phyloP scores from a whole-genome alignment of 2,113 vertebrate genomes.

The Terrapene triunguis region DNA sequence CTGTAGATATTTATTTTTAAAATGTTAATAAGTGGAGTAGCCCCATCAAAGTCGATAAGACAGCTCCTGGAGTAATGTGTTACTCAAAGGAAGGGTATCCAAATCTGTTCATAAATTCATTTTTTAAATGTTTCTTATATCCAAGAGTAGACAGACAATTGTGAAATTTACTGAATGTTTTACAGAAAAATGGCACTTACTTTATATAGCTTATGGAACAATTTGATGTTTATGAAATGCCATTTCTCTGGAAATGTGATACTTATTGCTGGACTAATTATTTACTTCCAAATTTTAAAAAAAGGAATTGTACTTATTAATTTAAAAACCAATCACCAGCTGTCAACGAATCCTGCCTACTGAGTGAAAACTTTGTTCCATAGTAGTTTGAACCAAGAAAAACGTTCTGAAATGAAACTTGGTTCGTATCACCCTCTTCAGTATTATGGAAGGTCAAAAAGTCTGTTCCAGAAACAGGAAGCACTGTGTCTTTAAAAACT shows the following conservation, averaged over 20 bases:
- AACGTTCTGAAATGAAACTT: constrained; percentile 15
- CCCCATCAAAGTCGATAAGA: neutral
- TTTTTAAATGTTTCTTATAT: constrained; percentile 1
- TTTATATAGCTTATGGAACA: neutral
- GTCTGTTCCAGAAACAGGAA: neutral
- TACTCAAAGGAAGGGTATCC: neutral
- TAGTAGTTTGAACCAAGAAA: constrained; percentile 32
- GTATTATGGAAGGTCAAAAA: constrained; percentile 45
- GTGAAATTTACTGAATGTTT: neutral
- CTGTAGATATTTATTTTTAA: constrained; percentile 26
- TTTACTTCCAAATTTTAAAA: constrained; percentile 31
- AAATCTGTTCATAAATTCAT: neutral
- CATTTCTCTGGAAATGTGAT: neutral
- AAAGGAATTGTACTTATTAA: constrained; percentile 12
- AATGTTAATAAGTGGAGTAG: neutral
- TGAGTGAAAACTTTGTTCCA: constrained; percentile 19
- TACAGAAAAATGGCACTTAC: neutral
- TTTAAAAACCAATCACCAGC: constrained; percentile 52
- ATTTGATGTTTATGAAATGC: neutral
- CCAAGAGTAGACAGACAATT: neutral
- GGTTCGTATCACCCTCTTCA: constrained; percentile 25
- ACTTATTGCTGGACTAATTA: constrained; percentile 29
- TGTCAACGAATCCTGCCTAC: constrained; percentile 35
- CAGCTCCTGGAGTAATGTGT: neutral
- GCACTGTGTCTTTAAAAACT: constrained; percentile 15